A percentile compares a stretch with the other conserved stretches of the same genome.
Evolutionary conservation across 2,113 vertebrate species (phyloP).

Genomic region (Rhegmatorhina hoffmannsi): DNA sequence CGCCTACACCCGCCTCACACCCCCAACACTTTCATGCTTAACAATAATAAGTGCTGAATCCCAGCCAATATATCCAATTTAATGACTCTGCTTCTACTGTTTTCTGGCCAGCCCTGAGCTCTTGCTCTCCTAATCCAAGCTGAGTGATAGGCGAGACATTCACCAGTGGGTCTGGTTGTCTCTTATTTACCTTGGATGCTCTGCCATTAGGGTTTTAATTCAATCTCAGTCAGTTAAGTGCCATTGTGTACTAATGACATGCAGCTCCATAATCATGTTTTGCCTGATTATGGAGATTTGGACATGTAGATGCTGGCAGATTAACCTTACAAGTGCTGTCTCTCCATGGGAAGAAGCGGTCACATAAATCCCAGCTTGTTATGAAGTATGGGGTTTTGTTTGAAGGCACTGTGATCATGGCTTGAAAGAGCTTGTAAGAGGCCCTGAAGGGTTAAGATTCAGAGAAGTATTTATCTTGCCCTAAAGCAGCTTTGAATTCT

Average conservation of each 20-base stretch:
- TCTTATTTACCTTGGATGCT: constrained; percentile 30
- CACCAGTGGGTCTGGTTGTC: constrained; percentile 16
- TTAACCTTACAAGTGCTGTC: constrained; percentile 15
- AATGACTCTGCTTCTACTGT: constrained; percentile 15
- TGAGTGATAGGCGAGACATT: neutral
- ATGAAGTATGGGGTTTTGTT: neutral
- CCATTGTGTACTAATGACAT: constrained; percentile 40
- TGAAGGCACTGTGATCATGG: neutral
- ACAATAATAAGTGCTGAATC: neutral
- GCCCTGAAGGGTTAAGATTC: constrained; percentile 14
- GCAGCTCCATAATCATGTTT: constrained; percentile 48
- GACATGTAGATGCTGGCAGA: neutral
- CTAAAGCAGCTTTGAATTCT: constrained; percentile 32
- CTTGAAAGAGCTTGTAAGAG: neutral
- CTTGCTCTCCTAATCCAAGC: constrained; percentile 30
- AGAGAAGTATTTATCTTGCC: neutral
- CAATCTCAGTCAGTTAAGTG: constrained; percentile 57
- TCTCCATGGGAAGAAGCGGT: neutral
- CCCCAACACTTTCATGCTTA: neutral
- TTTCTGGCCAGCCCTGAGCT: constrained; percentile 22
- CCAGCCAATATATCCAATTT: constrained; percentile 16
- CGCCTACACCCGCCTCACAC: neutral
- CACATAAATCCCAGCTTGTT: constrained; percentile 5
- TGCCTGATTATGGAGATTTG: constrained; percentile 28
- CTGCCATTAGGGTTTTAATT: constrained; percentile 57